Percentiles rank a stretch among this genome's conserved stretches.
Conservation (phyloP, 2,888 invertebrate genomes). For the Petrolisthes cinctipes region DNA sequence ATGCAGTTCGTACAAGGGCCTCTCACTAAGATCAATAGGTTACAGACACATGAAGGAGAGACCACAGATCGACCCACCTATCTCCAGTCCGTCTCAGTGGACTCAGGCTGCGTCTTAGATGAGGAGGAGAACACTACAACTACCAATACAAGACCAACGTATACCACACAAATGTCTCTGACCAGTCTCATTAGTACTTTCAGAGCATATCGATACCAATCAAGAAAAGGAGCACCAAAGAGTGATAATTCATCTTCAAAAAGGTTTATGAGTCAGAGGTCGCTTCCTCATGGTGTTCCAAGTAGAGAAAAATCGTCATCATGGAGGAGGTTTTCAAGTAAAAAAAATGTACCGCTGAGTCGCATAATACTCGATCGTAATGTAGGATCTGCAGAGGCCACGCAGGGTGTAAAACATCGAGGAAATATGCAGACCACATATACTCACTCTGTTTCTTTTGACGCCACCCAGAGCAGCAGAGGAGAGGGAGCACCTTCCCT, state of each 20-base stretch:
- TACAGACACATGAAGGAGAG: no score
- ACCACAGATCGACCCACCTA: constrained; percentile 39
- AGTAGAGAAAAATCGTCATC: background rate
- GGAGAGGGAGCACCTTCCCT: no score
- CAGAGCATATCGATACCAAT: constrained; percentile 2
- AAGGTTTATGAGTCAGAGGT: constrained; percentile 10
- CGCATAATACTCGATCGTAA: no score
- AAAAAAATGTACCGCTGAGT: no score
- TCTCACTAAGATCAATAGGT: no score
- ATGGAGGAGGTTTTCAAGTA: no score
- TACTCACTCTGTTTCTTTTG: no score
- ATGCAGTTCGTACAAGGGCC: no score
- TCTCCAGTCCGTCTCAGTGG: constrained; percentile 53
- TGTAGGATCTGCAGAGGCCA: no score
- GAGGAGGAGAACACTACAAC: constrained; percentile 3
- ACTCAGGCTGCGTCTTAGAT: constrained; percentile 58
- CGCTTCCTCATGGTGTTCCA: constrained; percentile 37
- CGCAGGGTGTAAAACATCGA: no score
- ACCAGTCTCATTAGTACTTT: constrained; percentile 45
- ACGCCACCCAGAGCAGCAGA: no score
- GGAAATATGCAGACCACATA: no score
- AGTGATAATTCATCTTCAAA: background rate
- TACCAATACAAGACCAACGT: background rate
- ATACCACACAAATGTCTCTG: constrained; percentile 45
- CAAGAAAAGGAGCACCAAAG: background rate